These are phyloP conservation scores for Hydrolagus affinis DNA, from an alignment of 2,113 vertebrate genomes.

Conservation along the genomic window DNA sequence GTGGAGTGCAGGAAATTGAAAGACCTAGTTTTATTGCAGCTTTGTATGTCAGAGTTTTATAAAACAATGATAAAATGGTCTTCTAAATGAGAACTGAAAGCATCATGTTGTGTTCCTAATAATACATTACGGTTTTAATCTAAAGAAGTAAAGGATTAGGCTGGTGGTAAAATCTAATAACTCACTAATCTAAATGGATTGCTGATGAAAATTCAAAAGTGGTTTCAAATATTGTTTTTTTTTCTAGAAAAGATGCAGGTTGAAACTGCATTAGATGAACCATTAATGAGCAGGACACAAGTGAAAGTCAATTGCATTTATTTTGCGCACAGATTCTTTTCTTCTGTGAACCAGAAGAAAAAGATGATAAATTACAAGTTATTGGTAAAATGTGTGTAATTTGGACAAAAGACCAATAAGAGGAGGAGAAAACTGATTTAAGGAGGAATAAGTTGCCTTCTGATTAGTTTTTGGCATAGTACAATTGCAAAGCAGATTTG, in stretches of 20 bases:
- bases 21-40: background rate
- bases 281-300: background rate
- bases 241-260: background rate
- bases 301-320: background rate
- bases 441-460: background rate
- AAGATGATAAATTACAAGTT: background rate
- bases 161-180: background rate
- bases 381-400: background rate
- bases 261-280: background rate
- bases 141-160: background rate
- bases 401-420: background rate
- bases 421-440: background rate
- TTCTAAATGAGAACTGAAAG: background rate
- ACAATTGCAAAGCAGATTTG: background rate
- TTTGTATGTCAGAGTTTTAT: background rate
- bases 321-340: no score
- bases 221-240: background rate
- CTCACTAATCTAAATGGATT: constrained; percentile 12
- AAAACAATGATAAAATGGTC: background rate
- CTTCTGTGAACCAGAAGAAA: background rate
- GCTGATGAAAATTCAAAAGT: background rate
- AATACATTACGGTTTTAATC: background rate
- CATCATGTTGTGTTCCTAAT: background rate
- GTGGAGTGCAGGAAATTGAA: background rate
- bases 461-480: background rate